Base-by-base conservation (phyloP, 2,113 vertebrate species). In the Burhinus oedicnemus region DNA sequence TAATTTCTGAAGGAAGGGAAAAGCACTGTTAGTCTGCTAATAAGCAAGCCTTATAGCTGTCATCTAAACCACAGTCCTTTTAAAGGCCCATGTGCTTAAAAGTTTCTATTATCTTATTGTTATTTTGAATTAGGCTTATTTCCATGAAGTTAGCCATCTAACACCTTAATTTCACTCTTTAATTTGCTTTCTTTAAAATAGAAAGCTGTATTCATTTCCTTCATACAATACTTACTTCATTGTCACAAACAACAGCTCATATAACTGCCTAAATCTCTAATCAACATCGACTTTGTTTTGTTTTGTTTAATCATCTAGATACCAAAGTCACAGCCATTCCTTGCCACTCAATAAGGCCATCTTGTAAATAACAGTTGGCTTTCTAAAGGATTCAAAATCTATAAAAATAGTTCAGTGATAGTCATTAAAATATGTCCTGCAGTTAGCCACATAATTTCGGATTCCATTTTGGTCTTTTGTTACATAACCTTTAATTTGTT, bases 361-460 rank as follows among this genome's bases (percentile, higher is more conserved):
- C 17, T 61, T 93, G 54, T 68, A 96, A 90, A 87, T 84, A 91
- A 91, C 49, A 83, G 30, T 64, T 95, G 34, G 44, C 54, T 90
- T 77, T 90, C 38, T 60, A 90, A 84, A 95, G 40, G 64, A 69
- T 86, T 72, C 55, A 66, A 80, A 90, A 61, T 88, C 86, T 76
- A 83, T 58, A 90, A 97, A 96, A 96, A 95, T 82, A 81, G 60
- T 88, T 94, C 32, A 13, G 44, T 57, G 42, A 58, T 44, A 88
- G 60, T 81, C 81, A 95, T 87, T 93, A 87, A 96, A 96, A 83
- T 86, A 95, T 47, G 47, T 87, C 44, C 88, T 85, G 74, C 65
- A 93, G 81, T 91, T 65, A 71, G 71, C 60, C 93, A 64, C 52
- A 52, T 72, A 88, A 87, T 91, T 77, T 90, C 47, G 25, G 18